Evolutionary conservation across 2,888 invertebrate genomes (phyloP).

Genomic region (Galeruca laticollis): DNA sequence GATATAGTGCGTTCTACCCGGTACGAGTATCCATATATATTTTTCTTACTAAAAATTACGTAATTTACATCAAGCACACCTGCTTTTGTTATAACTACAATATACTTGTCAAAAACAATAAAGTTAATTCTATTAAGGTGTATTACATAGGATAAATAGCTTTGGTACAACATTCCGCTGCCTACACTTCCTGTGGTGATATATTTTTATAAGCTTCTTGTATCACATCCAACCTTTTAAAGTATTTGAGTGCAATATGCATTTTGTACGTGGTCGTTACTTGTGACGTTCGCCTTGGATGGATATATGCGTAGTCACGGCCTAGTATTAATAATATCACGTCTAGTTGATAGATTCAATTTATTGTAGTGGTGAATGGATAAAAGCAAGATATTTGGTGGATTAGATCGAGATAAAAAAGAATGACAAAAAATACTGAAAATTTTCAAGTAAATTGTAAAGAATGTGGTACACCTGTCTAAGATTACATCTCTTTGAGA

Average conservation of each 20-base stretch:
- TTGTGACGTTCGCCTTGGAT: neutral
- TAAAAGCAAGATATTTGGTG: neutral
- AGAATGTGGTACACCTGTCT: too few relatives aligned
- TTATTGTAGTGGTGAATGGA: too few relatives aligned
- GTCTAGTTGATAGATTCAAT: too few relatives aligned
- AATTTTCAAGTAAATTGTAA: too few relatives aligned
- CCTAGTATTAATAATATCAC: too few relatives aligned
- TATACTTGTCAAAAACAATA: slow-evolving; percentile 32
- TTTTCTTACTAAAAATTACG: slow-evolving; percentile 21
- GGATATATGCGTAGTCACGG: neutral
- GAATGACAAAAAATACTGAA: too few relatives aligned
- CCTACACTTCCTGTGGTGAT: slow-evolving; percentile 32
- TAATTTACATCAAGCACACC: slow-evolving; percentile 24
- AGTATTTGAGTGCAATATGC: slow-evolving; percentile 28
- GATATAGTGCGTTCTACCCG: too few relatives aligned
- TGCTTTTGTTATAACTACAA: slow-evolving; percentile 22
- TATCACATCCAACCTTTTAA: slow-evolving; percentile 27
- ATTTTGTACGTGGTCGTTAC: slow-evolving; percentile 18
- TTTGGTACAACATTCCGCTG: slow-evolving; percentile 36
- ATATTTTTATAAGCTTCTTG: slow-evolving; percentile 23
- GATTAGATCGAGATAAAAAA: too few relatives aligned
- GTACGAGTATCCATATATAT: neutral
- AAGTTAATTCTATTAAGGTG: slow-evolving; percentile 25
- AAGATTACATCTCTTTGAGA: too few relatives aligned
- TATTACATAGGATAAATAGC: slow-evolving; percentile 22